Percentiles rank a stretch among this genome's conserved stretches.
These are phyloP conservation scores for Silurus glanis DNA, from an alignment of 2,113 vertebrate genomes.

Conservation along the genomic window DNA sequence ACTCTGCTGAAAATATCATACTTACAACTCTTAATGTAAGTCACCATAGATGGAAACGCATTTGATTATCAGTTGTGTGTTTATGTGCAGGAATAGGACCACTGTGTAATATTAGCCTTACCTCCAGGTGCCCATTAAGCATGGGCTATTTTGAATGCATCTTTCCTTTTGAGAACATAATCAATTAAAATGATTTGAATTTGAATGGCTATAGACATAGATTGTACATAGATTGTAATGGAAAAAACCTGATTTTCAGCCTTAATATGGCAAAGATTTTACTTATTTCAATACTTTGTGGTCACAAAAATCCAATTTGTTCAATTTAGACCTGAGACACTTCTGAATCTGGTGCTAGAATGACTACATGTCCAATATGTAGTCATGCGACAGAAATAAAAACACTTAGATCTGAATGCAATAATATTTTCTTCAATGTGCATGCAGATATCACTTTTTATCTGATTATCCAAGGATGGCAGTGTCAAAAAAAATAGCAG, in stretches of 20 bases:
- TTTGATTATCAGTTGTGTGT: not conserved
- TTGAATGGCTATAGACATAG: not conserved
- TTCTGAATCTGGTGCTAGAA: not conserved
- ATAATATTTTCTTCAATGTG: not conserved
- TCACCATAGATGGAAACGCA: not conserved
- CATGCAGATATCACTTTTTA: not conserved
- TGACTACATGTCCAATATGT: not conserved
- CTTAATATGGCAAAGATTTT: not conserved
- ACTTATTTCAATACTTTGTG: not conserved
- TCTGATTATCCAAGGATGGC: not conserved
- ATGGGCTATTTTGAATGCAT: not conserved
- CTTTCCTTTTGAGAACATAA: not conserved
- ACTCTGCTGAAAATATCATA: not conserved
- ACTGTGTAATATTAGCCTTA: not conserved
- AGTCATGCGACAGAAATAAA: not conserved
- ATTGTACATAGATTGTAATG: not conserved
- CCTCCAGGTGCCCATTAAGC: not conserved
- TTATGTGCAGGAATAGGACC: not conserved
- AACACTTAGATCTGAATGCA: not conserved
- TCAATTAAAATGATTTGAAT: not conserved
- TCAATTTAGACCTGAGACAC: not conserved
- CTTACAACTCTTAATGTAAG: not conserved
- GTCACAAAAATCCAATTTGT: not conserved
- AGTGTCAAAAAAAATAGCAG: not conserved
- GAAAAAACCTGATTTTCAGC: not conserved